Percentiles rank a stretch among this genome's conserved stretches.
Evolutionary conservation across 2,888 invertebrate genomes (phyloP).

Genomic region (Tachina fera): DNA sequence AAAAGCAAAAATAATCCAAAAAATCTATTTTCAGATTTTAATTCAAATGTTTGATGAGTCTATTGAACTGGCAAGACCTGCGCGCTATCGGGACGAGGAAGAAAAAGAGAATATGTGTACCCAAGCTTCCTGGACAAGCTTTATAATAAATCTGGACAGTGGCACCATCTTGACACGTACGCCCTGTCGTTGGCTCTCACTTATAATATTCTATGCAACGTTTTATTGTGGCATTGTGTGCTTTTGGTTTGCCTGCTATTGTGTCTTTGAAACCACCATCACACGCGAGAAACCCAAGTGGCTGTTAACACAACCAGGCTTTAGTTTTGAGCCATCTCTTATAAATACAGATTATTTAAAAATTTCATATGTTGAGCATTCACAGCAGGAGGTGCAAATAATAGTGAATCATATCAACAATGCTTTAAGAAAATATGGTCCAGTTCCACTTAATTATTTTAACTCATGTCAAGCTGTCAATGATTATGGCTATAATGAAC

Average conservation of each 20-base stretch:
- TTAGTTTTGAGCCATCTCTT: slow-evolving; percentile 42
- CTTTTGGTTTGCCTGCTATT: background rate
- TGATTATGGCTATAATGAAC: slow-evolving; percentile 31
- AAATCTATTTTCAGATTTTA: background rate
- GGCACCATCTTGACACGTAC: slow-evolving; percentile 40
- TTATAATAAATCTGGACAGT: slow-evolving; percentile 21
- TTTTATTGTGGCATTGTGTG: slow-evolving; percentile 3
- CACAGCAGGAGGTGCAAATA: background rate
- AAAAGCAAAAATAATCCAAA: background rate
- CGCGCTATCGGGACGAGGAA: too few species aligned
- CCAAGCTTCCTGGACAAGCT: slow-evolving; percentile 3
- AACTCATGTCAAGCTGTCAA: slow-evolving; percentile 1
- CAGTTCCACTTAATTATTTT: slow-evolving; percentile 18
- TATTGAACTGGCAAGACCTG: too few species aligned
- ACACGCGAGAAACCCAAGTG: slow-evolving; percentile 2
- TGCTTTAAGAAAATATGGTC: slow-evolving; percentile 35
- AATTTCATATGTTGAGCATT: slow-evolving; percentile 24
- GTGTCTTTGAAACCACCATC: slow-evolving; percentile 9
- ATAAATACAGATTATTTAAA: background rate
- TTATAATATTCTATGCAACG: slow-evolving; percentile 14
- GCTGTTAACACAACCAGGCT: slow-evolving; percentile 37
- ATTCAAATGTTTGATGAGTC: too few species aligned
- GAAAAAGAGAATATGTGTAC: too few species aligned
- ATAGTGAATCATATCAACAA: slow-evolving; percentile 23
- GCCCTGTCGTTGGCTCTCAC: slow-evolving; percentile 1